These are phyloP conservation scores for Cynopterus brachyotis DNA, from an alignment of 2,113 vertebrate species.

Conservation along the genomic window DNA sequence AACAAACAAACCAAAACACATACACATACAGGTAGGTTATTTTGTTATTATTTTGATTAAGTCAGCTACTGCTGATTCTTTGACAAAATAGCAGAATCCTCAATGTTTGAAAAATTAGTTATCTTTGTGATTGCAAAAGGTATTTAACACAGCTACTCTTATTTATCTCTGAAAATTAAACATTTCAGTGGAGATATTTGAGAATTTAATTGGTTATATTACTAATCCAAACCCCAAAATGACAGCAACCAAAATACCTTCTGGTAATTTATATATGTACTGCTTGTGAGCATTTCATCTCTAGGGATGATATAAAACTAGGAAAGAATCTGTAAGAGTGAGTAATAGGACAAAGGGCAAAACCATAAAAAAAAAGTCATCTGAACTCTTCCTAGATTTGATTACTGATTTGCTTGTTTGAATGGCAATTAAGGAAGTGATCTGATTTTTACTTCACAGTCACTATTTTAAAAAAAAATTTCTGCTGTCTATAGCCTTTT, in stretches of 20 bases:
- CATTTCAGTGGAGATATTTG: conserved; percentile 37
- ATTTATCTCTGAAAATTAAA: conserved; percentile 57
- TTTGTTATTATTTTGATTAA: conserved; percentile 38
- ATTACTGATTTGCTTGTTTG: background rate
- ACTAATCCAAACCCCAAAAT: conserved; percentile 45
- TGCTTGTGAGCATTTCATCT: background rate
- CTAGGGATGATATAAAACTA: background rate
- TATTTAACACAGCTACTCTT: conserved; percentile 20
- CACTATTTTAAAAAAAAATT: background rate
- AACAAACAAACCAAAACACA: background rate
- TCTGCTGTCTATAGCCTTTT: background rate
- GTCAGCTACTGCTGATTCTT: background rate
- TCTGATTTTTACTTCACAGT: background rate
- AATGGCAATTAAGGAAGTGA: background rate
- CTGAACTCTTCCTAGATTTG: background rate
- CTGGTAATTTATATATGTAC: conserved; percentile 26
- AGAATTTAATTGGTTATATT: conserved; percentile 66
- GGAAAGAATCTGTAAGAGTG: background rate
- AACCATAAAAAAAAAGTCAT: background rate
- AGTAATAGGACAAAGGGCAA: background rate
- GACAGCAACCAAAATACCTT: conserved; percentile 50
- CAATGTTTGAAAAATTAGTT: conserved; percentile 2
- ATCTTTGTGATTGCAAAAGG: background rate
- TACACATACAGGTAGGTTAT: background rate
- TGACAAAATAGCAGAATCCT: background rate